phyloP scores from a whole-genome alignment of 2,888 invertebrate species.

The Digitonthophagus gazella region DNA sequence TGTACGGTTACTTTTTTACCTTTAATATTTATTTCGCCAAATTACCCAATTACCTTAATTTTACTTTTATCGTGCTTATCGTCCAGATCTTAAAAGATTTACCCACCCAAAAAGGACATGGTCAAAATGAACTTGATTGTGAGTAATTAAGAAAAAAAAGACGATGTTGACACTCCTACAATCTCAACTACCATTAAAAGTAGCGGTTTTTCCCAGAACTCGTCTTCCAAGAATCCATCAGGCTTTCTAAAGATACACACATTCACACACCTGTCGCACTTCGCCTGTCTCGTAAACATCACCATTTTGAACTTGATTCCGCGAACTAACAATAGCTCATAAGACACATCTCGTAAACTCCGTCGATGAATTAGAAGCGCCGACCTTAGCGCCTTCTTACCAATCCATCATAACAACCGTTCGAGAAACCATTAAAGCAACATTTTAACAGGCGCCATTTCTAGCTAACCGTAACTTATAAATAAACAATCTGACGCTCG shows the following conservation, averaged over 20 bases:
- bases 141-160: neutral
- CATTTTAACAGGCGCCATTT: neutral
- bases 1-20: too few relatives aligned
- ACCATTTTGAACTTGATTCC: neutral
- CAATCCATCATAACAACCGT: neutral
- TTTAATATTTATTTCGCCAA: too few relatives aligned
- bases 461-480: neutral
- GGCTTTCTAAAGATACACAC: neutral
- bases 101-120: neutral
- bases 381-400: neutral
- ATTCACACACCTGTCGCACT: neutral
- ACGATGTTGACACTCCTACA: neutral
- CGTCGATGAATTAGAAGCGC: neutral
- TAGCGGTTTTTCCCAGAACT: neutral
- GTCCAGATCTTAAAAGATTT: too few relatives aligned
- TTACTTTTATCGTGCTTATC: too few relatives aligned
- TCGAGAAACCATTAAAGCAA: neutral
- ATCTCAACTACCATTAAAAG: neutral
- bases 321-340: neutral
- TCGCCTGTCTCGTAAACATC: neutral
- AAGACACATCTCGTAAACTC: neutral
- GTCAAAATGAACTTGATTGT: neutral
- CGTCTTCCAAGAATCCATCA: neutral
- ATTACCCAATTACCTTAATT: too few relatives aligned
- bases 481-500: too few relatives aligned